Percentiles rank a stretch among this genome's conserved stretches.
These are phyloP conservation scores for Fringilla coelebs DNA, from an alignment of 2,797 vertebrate species.

Conservation along the genomic window DNA sequence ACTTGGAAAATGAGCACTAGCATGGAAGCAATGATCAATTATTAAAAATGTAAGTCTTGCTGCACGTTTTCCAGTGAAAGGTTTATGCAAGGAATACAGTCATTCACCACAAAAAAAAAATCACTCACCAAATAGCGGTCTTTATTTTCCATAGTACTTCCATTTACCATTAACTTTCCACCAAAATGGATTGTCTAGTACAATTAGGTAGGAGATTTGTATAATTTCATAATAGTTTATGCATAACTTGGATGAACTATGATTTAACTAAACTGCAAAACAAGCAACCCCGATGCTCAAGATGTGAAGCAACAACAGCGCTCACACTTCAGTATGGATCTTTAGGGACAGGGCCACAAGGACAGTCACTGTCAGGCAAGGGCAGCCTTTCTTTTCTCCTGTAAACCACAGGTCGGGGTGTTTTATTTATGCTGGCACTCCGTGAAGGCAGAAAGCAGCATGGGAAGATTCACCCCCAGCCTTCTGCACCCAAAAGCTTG, in stretches of 20 bases:
- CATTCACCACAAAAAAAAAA: not conserved
- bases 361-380: not conserved
- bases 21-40: not conserved
- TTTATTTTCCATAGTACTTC: not conserved
- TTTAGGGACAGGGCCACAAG: not conserved
- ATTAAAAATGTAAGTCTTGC: not conserved
- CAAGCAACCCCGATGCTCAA: not conserved
- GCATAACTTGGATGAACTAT: not conserved
- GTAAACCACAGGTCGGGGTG: accelerated
- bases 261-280: not conserved
- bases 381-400: not conserved
- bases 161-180: not conserved
- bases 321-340: accelerated
- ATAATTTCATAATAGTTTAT: not conserved
- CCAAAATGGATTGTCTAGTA: not conserved
- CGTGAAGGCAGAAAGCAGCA: not conserved
- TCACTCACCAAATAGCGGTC: not conserved
- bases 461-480: not conserved
- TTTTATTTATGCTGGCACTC: not conserved
- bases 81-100: not conserved
- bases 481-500: accelerated
- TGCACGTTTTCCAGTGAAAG: not conserved
- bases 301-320: not conserved
- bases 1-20: not conserved
- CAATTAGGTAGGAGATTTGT: not conserved